Evolutionary conservation across 2,797 vertebrate genomes (phyloP).

Genomic region (Heterohyrax brucei): DNA sequence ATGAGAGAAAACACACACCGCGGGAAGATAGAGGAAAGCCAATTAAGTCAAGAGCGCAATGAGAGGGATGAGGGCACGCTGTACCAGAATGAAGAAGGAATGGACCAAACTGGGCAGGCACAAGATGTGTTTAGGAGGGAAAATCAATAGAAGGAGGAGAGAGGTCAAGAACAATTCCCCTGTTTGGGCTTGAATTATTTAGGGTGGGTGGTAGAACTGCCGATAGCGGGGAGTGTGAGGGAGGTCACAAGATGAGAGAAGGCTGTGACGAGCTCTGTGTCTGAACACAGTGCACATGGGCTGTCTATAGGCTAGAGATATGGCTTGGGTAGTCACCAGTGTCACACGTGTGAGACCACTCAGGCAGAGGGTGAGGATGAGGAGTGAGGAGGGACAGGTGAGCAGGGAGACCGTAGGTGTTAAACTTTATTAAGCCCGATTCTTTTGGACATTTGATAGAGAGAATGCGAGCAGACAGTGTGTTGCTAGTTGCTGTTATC

Average conservation of each 20-base stretch:
- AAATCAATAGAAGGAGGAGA: not conserved
- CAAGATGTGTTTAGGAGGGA: not conserved
- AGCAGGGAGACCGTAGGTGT: not conserved
- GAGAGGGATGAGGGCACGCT: not conserved
- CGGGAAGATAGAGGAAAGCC: not conserved
- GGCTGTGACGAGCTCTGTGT: not conserved
- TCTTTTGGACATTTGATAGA: not conserved
- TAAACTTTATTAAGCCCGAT: not conserved
- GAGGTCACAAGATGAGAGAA: not conserved
- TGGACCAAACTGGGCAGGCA: not conserved
- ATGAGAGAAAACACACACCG: not conserved
- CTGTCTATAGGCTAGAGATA: not conserved
- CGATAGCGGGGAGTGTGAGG: too few relatives aligned
- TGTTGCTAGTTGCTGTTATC: too few relatives aligned
- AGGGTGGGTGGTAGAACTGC: not conserved
- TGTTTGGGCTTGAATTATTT: not conserved
- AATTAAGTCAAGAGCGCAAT: not conserved
- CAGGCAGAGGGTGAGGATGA: not conserved
- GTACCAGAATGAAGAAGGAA: not conserved
- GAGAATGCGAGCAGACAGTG: not conserved
- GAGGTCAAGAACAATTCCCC: too few relatives aligned
- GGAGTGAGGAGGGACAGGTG: accelerated
- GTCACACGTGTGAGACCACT: not conserved
- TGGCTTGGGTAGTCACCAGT: not conserved
- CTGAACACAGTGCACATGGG: not conserved